Evolutionary conservation across 2,797 vertebrate species (phyloP).

Genomic region (Lagodon rhomboides): DNA sequence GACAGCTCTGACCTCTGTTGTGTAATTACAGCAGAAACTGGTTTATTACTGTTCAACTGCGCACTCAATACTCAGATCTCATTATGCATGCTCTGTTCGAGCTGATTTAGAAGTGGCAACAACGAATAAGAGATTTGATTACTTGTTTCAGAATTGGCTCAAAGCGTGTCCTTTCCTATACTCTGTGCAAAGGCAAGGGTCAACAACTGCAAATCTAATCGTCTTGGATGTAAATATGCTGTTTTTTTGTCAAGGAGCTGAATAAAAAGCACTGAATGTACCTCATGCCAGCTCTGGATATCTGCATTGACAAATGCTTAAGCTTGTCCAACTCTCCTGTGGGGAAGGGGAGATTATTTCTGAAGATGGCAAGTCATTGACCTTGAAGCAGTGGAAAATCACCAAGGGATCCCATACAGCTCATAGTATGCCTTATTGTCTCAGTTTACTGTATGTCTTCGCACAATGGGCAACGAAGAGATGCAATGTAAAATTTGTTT

Average conservation of each 20-base stretch:
- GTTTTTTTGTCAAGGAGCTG: conserved; percentile 30
- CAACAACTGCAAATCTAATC: conserved; percentile 5
- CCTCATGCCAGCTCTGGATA: conserved; percentile 46
- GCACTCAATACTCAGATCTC: conserved; percentile 34
- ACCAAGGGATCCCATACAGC: conserved; percentile 40
- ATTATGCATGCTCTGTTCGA: conserved; percentile 18
- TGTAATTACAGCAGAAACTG: conserved; percentile 62
- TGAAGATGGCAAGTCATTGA: conserved; percentile 67
- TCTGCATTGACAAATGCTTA: conserved; percentile 67
- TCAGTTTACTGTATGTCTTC: conserved; percentile 42
- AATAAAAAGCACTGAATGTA: conserved; percentile 45
- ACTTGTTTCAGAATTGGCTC: conserved; percentile 1
- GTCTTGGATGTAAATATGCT: conserved; percentile 26
- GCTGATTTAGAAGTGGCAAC: conserved; percentile 28
- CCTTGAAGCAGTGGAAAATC: conserved; percentile 69
- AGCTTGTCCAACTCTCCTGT: conserved; percentile 49
- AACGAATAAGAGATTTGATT: conserved; percentile 9
- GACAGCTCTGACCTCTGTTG: conserved; percentile 59
- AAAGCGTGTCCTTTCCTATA: conserved; percentile 4
- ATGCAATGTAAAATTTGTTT: not conserved
- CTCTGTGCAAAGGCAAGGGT: not conserved
- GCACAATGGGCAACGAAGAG: not conserved
- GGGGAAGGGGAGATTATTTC: conserved; percentile 54
- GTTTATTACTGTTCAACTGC: conserved; percentile 62
- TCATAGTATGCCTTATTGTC: conserved; percentile 34